Base-by-base conservation (phyloP, 2,888 invertebrate genomes). In the Drosophila anomalata region DNA sequence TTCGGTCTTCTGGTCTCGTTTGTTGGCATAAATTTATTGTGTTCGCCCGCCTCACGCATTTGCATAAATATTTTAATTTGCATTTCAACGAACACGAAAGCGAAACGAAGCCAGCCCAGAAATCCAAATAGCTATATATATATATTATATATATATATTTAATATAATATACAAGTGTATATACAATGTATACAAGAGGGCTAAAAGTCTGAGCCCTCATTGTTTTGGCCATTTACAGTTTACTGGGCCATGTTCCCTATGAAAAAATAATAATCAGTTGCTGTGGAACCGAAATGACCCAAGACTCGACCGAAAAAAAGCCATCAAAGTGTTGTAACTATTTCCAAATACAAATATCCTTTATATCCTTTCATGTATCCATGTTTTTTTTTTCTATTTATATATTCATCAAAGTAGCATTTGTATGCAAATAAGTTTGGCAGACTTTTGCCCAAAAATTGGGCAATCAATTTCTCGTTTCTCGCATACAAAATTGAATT, bases 31-130 rank as follows among this genome's bases (percentile, higher is more conserved):
- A 65, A 85, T 84, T 82, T 82, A 76, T 85, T 85, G 77, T 81
- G 70, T 79, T 52, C 52, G 60, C 76, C 75, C 52, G 67, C 42
- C 57, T 50, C 8, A 56, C 74, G 69, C 70, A 82, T 82, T 82
- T 82, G 79, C 82, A 82, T 82, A 82, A 82, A 82, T 82, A 85
- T 85, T 85, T 84, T 82, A 79, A 82, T 85, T 82, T 82, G 82
- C 82, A 82, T 82, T 85, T 82, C 71, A 82, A 76, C 82, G 78
- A 82, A 82, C 77, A 72, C 57, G 63, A 72, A 53, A 48, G 46
- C 67, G 65, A 67, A 70, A 50, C 41, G 29, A 39, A 26, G 33
- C n/a, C 58, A 42, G 29, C 17, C 57, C 48, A 50, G 50, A 26
- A 52, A 61, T 48, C 68, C 50, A 63, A 68, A 46, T 20, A 48